phyloP scores from a whole-genome alignment of 1,140 invertebrate species.

The Anastatus disparis region DNA sequence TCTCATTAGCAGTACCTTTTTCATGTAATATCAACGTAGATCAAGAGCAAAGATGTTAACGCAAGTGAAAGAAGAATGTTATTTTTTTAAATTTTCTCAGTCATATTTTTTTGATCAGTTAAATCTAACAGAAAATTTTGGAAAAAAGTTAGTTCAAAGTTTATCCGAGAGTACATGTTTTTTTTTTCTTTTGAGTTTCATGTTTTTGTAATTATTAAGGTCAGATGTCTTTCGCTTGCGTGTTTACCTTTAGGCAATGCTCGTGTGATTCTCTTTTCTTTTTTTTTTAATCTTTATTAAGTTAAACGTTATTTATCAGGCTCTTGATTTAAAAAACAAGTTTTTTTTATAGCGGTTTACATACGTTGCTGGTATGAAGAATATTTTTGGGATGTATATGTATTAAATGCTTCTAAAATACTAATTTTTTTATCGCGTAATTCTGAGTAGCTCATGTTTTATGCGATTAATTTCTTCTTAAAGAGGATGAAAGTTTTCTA shows the following conservation, averaged over 20 bases:
- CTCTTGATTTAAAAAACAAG: background rate
- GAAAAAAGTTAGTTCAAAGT: too few relatives aligned
- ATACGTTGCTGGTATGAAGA: background rate
- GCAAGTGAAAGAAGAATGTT: too few relatives aligned
- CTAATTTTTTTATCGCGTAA: background rate
- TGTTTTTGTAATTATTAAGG: background rate
- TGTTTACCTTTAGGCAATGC: background rate
- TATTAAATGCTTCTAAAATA: background rate
- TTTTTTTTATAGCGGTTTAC: background rate
- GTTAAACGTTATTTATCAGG: background rate
- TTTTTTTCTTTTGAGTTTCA: background rate
- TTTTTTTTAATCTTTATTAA: background rate
- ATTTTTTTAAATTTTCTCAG: too few relatives aligned
- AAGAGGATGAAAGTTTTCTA: background rate
- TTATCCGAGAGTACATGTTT: background rate
- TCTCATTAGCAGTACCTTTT: too few relatives aligned
- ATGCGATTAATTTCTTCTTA: background rate
- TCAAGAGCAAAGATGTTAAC: too few relatives aligned
- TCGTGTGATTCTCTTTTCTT: background rate
- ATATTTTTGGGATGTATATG: background rate
- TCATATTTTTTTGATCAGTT: slow-evolving; percentile 4
- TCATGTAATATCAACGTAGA: too few relatives aligned
- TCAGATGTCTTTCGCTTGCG: background rate
- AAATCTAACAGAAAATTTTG: background rate
- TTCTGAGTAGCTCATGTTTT: background rate